Evolutionary conservation across 2,113 vertebrate species (phyloP).

Genomic region (Petaurus breviceps): DNA sequence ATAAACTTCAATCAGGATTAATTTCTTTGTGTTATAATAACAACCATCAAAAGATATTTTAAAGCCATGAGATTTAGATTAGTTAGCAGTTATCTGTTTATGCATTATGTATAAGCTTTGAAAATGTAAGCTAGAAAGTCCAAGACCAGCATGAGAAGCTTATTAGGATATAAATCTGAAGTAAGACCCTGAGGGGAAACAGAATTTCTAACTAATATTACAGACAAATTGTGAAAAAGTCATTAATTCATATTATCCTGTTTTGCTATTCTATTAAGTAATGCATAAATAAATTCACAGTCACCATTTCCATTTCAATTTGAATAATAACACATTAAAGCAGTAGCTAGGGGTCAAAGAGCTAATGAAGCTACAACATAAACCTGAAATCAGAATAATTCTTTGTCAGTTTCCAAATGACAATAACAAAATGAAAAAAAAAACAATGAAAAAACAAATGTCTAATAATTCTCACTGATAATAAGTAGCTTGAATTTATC

Average conservation of each 20-base stretch:
- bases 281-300: slow-evolving; percentile 59
- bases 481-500: slow-evolving; percentile 67
- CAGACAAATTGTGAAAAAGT: slow-evolving; percentile 54
- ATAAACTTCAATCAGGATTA: not conserved
- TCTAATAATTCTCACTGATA: slow-evolving; percentile 23
- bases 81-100: slow-evolving; percentile 37
- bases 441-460: slow-evolving; percentile 66
- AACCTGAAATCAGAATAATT: slow-evolving; percentile 65
- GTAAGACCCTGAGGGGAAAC: slow-evolving; percentile 31
- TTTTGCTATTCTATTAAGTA: slow-evolving; percentile 57
- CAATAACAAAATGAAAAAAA: slow-evolving; percentile 49
- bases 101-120: slow-evolving; percentile 29
- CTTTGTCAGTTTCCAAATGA: slow-evolving; percentile 54
- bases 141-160: slow-evolving; percentile 39
- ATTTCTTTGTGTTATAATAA: slow-evolving; percentile 54
- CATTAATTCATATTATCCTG: slow-evolving; percentile 67
- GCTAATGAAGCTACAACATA: slow-evolving; percentile 49
- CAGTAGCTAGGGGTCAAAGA: slow-evolving; percentile 52
- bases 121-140: slow-evolving; percentile 46
- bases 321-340: slow-evolving; percentile 39
- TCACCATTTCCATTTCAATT: slow-evolving; percentile 53
- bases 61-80: slow-evolving; percentile 48
- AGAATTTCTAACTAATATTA: slow-evolving; percentile 44
- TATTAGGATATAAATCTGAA: slow-evolving; percentile 62
- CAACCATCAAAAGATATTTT: slow-evolving; percentile 29